Evolutionary conservation across 2,113 vertebrate genomes (phyloP).

Genomic region (Rhinolophus sinicus): DNA sequence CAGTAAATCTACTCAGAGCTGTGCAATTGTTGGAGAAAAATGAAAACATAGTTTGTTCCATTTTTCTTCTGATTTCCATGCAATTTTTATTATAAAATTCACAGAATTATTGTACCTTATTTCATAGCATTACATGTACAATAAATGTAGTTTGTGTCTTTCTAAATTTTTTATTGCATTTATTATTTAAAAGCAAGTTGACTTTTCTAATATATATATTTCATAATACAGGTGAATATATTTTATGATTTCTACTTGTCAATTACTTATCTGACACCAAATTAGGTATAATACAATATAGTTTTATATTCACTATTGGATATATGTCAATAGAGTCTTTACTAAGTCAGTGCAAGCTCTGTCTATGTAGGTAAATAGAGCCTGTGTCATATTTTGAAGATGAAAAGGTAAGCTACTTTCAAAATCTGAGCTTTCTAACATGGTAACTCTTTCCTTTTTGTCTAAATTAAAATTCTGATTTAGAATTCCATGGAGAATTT

Average conservation of each 20-base stretch:
- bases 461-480: constrained; percentile 10
- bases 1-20: neutral
- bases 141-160: constrained; percentile 12
- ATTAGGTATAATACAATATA: neutral
- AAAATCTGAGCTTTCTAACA: constrained; percentile 31
- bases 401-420: neutral
- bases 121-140: neutral
- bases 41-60: neutral
- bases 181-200: constrained; percentile 29
- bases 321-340: neutral
- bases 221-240: constrained; percentile 1
- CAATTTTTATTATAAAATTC: constrained; percentile 39
- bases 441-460: constrained; percentile 18
- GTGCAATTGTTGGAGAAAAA: neutral
- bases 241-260: constrained; percentile 20
- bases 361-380: neutral
- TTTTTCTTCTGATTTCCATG: constrained; percentile 46
- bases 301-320: constrained; percentile 23
- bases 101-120: neutral
- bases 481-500: constrained; percentile 10
- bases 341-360: neutral
- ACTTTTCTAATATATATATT: constrained; percentile 44
- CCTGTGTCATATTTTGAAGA: neutral
- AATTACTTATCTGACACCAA: constrained; percentile 41
- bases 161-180: neutral